Percentiles rank a stretch among this genome's conserved stretches.
These are phyloP conservation scores for Chloroceryle inda DNA, from an alignment of 2,797 vertebrate species.

Conservation along the genomic window DNA sequence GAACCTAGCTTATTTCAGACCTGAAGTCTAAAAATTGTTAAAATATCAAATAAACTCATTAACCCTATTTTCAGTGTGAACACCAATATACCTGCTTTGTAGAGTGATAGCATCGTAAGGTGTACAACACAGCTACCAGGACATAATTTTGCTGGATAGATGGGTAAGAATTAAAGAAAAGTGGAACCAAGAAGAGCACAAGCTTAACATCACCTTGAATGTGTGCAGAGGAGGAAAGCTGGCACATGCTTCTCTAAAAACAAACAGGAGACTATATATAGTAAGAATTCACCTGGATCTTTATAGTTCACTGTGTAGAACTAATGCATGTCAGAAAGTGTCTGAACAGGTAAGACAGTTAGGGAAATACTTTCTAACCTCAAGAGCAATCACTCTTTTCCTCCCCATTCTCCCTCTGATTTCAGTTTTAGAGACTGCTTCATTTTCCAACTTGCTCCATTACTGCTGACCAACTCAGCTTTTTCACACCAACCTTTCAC, in stretches of 20 bases:
- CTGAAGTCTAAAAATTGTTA: not conserved
- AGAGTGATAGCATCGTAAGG: not conserved
- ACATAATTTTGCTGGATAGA: not conserved
- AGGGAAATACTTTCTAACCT: not conserved
- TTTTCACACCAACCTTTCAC: not conserved
- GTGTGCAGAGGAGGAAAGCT: not conserved
- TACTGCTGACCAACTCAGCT: not conserved
- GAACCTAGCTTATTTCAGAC: not conserved
- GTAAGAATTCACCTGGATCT: not conserved
- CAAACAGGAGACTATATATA: not conserved
- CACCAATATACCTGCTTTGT: not conserved
- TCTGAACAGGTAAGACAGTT: not conserved
- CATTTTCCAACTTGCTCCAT: not conserved
- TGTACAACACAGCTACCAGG: not conserved
- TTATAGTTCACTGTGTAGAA: not conserved
- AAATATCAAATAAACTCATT: not conserved
- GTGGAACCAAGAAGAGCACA: not conserved
- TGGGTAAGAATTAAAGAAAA: not conserved
- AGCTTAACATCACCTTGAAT: not conserved
- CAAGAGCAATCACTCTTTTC: not conserved
- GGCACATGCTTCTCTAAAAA: not conserved
- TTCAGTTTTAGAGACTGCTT: not conserved
- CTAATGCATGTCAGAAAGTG: not conserved
- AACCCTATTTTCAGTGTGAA: not conserved
- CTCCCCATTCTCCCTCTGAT: not conserved